These are phyloP conservation scores for Coryphaenoides rupestris DNA, from an alignment of 2,113 vertebrate species.

Conservation along the genomic window DNA sequence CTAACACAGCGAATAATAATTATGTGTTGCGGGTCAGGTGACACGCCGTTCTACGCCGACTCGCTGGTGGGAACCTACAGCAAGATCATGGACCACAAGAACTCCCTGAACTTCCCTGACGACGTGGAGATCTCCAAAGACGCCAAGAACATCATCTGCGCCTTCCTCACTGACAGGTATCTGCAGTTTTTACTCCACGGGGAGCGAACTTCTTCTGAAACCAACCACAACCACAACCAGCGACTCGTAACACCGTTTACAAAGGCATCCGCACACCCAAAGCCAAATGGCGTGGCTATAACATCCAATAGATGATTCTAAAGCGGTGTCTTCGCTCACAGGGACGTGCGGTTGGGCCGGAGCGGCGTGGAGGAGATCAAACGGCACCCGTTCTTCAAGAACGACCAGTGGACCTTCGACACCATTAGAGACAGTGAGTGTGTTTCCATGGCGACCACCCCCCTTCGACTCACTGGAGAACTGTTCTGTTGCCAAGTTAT, in stretches of 20 bases:
- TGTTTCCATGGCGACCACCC: not conserved
- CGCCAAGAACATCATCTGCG: constrained; percentile 97
- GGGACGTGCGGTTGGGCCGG: constrained; percentile 93
- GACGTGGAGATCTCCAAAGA: constrained; percentile 97
- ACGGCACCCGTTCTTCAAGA: constrained; percentile 93
- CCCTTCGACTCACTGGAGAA: too few species aligned
- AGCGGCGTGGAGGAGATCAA: constrained; percentile 97
- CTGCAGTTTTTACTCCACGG: constrained; percentile 18
- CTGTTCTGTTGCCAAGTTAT: too few species aligned
- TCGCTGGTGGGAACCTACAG: constrained; percentile 97
- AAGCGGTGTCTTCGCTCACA: constrained; percentile 62
- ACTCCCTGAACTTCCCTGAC: constrained; percentile 93
- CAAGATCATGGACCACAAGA: constrained; percentile 99
- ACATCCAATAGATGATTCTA: not conserved
- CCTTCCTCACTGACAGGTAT: constrained; percentile 96
- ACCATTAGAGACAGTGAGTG: constrained; percentile 96
- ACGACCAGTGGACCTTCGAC: constrained; percentile 96
- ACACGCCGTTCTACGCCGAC: constrained; percentile 98
- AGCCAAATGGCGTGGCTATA: too few species aligned
- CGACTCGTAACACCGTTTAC: not conserved
- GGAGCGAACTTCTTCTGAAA: too few species aligned
- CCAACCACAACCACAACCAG: not conserved
- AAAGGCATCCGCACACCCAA: too few species aligned
- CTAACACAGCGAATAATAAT: not conserved
- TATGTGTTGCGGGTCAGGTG: constrained; percentile 71